A percentile compares a stretch with the other conserved stretches of the same genome.
Evolutionary conservation across 1,140 invertebrate species (phyloP).

Genomic region (Aleiodes sp.): DNA sequence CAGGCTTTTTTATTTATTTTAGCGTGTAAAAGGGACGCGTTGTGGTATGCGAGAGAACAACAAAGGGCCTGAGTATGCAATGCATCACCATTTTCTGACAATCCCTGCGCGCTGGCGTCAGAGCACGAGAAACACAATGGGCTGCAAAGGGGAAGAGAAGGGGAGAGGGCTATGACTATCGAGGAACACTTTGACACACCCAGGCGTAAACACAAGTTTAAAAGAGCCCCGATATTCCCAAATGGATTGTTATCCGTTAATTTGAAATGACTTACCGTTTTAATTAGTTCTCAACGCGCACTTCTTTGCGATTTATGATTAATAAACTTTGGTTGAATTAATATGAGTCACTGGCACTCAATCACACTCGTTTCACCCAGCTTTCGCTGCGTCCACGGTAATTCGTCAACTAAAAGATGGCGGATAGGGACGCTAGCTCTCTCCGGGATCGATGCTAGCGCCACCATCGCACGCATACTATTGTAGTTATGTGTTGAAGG

Average conservation of each 20-base stretch:
- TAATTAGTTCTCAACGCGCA: not conserved
- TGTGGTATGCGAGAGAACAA: conserved; percentile 33
- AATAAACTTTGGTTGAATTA: conserved; percentile 31
- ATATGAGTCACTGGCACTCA: conserved; percentile 37
- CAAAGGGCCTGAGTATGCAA: conserved; percentile 44
- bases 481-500: no score
- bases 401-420: conserved; percentile 49
- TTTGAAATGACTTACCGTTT: conserved; percentile 6
- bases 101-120: conserved; percentile 37
- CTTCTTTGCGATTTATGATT: conserved; percentile 1
- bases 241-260: not conserved
- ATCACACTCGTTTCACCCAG: conserved; percentile 33
- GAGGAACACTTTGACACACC: conserved; percentile 51
- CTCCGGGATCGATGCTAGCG: conserved; percentile 29
- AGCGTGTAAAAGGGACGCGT: not conserved
- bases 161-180: conserved; percentile 14
- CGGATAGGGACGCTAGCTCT: conserved; percentile 40
- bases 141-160: conserved; percentile 15
- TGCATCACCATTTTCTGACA: conserved; percentile 55
- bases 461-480: conserved; percentile 32
- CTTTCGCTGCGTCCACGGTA: conserved; percentile 35
- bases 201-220: conserved; percentile 47
- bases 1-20: not conserved
- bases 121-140: conserved; percentile 32
- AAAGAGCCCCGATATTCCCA: not conserved